phyloP scores from a whole-genome alignment of 2,888 invertebrate species.

The Ditula angustiorana region DNA sequence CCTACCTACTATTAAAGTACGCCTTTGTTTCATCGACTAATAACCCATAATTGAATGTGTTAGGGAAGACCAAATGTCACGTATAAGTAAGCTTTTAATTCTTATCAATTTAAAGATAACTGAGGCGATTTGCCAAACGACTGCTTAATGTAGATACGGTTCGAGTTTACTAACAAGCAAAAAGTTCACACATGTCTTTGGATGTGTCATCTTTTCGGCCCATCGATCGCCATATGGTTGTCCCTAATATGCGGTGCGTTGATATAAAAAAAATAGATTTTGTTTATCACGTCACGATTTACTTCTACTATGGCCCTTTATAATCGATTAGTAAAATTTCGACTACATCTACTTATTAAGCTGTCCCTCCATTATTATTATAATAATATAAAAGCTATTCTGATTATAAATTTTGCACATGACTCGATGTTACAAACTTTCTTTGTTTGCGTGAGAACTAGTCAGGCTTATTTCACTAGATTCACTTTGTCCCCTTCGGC shows the following conservation, averaged over 20 bases:
- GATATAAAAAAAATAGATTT: neutral
- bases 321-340: neutral
- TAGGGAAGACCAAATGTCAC: slow-evolving; percentile 24
- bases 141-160: slow-evolving; percentile 46
- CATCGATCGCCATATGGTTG: slow-evolving; percentile 61
- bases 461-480: slow-evolving; percentile 54
- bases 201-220: slow-evolving; percentile 66
- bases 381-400: slow-evolving; percentile 19
- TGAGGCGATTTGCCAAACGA: slow-evolving; percentile 50
- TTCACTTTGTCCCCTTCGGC: slow-evolving; percentile 61
- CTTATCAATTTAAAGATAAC: slow-evolving; percentile 57
- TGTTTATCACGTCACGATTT: neutral
- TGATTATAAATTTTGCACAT: slow-evolving; percentile 36
- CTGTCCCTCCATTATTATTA: neutral
- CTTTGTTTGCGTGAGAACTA: slow-evolving; percentile 69
- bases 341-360: neutral
- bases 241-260: slow-evolving; percentile 10
- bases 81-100: slow-evolving; percentile 44
- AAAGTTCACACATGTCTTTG: slow-evolving; percentile 61
- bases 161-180: slow-evolving; percentile 43
- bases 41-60: slow-evolving; percentile 24
- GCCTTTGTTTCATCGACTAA: slow-evolving; percentile 30
- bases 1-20: slow-evolving; percentile 44
- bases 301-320: neutral
- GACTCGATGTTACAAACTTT: slow-evolving; percentile 21